Percentiles rank a stretch among this genome's conserved stretches.
Conservation (phyloP, 2,113 vertebrate genomes). For the Boleophthalmus pectinirostris region DNA sequence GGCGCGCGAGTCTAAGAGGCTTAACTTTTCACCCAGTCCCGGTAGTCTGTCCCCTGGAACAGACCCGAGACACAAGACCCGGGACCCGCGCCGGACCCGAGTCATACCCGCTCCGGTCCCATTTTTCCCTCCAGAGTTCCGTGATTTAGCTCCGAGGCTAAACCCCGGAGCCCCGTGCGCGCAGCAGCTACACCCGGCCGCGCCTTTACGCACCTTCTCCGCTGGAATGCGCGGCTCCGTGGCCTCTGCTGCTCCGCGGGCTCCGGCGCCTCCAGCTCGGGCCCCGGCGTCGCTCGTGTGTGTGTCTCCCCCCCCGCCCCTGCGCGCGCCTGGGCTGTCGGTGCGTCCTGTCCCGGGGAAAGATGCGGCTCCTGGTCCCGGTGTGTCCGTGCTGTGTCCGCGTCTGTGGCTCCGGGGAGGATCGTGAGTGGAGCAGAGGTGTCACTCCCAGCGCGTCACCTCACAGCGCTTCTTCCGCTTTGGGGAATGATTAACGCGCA, state of each 20-base stretch:
- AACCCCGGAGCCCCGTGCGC: background rate
- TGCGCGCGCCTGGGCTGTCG: too few species aligned
- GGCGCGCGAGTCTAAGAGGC: too few species aligned
- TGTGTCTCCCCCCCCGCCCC: background rate
- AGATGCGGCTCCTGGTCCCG: background rate
- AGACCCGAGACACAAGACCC: too few species aligned
- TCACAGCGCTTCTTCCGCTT: background rate
- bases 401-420: too few species aligned
- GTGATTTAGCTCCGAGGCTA: slow-evolving; percentile 14
- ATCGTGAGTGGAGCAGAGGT: background rate
- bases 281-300: background rate
- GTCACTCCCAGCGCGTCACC: background rate
- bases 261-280: background rate
- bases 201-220: slow-evolving; percentile 43
- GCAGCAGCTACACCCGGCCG: background rate
- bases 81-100: too few species aligned
- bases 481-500: too few species aligned
- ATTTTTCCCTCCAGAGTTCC: background rate
- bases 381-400: too few species aligned
- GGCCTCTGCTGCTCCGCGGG: background rate
- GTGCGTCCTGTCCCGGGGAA: background rate
- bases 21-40: too few species aligned
- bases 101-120: too few species aligned
- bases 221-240: background rate
- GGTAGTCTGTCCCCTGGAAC: too few species aligned